Conservation (phyloP, 2,888 invertebrate species). For the Antheraea yamamai region DNA sequence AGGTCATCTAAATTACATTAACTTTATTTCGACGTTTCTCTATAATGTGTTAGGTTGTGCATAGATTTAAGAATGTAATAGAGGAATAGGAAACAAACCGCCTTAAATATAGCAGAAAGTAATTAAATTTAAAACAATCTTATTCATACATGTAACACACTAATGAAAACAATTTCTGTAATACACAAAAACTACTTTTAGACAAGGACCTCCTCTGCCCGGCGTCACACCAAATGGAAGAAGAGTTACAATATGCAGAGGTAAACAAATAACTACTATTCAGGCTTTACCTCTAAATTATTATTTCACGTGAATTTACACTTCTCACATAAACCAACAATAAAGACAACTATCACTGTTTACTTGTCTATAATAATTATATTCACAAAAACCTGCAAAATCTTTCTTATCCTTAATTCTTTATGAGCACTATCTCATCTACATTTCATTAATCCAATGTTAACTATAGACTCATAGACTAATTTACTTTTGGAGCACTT, state of each 20-base stretch:
- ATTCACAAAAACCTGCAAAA: neutral
- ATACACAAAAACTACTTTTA: conserved; percentile 46
- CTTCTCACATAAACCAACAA: neutral
- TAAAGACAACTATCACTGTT: no score
- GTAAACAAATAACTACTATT: conserved; percentile 55
- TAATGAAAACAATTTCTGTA: neutral
- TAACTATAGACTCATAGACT: no score
- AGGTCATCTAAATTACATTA: neutral
- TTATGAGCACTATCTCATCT: neutral
- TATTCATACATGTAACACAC: neutral
- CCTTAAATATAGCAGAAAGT: no score
- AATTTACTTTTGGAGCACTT: neutral
- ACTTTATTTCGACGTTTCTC: neutral
- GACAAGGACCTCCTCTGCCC: conserved; percentile 89
- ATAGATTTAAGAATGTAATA: neutral
- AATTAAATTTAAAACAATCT: no score
- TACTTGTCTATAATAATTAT: no score
- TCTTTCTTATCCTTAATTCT: neutral
- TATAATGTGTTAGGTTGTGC: neutral
- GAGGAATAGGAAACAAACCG: no score
- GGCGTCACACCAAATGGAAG: conserved; percentile 91
- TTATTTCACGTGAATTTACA: neutral
- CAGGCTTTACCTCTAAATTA: neutral
- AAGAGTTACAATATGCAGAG: conserved; percentile 85
- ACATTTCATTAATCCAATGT: neutral